A percentile compares a stretch with the other conserved stretches of the same genome.
Evolutionary conservation across 2,797 vertebrate species (phyloP).

Genomic region (Malacoctenus gilli): DNA sequence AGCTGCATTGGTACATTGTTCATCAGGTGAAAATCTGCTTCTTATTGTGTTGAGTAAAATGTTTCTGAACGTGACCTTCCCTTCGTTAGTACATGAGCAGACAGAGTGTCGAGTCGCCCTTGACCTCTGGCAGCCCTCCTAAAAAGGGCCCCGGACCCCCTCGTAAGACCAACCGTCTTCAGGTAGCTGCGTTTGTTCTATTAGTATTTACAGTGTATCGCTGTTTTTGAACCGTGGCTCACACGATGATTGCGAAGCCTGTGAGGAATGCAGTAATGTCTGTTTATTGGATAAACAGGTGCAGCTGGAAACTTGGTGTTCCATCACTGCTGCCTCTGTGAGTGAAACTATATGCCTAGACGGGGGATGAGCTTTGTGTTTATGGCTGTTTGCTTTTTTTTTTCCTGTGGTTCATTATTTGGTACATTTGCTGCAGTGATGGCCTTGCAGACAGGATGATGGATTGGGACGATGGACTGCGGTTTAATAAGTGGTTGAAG

Average conservation of each 20-base stretch:
- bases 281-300: not conserved
- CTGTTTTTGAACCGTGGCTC: not conserved
- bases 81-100: too few species aligned
- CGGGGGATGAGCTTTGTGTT: not conserved
- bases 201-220: not conserved
- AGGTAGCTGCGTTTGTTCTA: not conserved
- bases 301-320: not conserved
- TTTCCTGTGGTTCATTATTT: constrained; percentile 55
- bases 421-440: constrained; percentile 59
- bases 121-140: too few species aligned
- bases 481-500: constrained; percentile 32
- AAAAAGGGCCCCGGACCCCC: too few species aligned
- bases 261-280: not conserved
- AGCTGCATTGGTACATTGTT: not conserved
- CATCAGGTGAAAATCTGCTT: not conserved
- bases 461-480: constrained; percentile 23
- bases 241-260: not conserved
- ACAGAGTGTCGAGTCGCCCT: too few species aligned
- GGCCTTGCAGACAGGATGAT: constrained; percentile 33
- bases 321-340: not conserved
- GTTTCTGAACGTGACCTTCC: not conserved
- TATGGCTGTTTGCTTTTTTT: constrained; percentile 10
- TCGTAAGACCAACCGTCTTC: not conserved
- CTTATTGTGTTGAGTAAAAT: not conserved
- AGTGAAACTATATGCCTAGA: not conserved